These are phyloP conservation scores for Ciconia boyciana DNA, from an alignment of 2,113 vertebrate species.

Conservation along the genomic window DNA sequence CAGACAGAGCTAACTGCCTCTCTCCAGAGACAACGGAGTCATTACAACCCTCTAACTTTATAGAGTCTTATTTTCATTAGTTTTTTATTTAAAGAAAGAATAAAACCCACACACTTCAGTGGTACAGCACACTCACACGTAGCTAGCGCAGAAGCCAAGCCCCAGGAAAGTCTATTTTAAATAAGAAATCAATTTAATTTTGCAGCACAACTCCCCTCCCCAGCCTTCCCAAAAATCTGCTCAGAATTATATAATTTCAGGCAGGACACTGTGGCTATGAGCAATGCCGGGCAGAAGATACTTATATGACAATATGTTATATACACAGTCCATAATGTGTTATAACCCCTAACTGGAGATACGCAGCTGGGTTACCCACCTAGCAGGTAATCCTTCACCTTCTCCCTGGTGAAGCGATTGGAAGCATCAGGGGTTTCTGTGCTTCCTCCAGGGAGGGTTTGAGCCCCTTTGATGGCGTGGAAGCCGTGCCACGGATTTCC, in stretches of 20 bases:
- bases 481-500: neutral
- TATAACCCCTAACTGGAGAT: neutral
- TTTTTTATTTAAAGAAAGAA: slow-evolving; percentile 1
- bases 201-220: neutral
- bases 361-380: fast-evolving
- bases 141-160: neutral
- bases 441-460: neutral
- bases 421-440: neutral
- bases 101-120: neutral
- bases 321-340: too few species aligned
- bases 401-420: neutral
- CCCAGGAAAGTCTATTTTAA: neutral
- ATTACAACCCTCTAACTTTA: neutral
- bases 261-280: neutral
- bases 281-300: neutral
- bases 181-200: neutral
- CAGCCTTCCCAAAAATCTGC: neutral
- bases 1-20: neutral
- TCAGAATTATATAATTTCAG: neutral
- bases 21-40: neutral
- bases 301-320: fast-evolving
- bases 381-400: neutral
- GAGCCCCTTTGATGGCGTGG: neutral
- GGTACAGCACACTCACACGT: neutral
- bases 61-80: neutral